These are phyloP conservation scores for Macquaria ambigua DNA, from an alignment of 2,113 vertebrate species.

Conservation along the genomic window DNA sequence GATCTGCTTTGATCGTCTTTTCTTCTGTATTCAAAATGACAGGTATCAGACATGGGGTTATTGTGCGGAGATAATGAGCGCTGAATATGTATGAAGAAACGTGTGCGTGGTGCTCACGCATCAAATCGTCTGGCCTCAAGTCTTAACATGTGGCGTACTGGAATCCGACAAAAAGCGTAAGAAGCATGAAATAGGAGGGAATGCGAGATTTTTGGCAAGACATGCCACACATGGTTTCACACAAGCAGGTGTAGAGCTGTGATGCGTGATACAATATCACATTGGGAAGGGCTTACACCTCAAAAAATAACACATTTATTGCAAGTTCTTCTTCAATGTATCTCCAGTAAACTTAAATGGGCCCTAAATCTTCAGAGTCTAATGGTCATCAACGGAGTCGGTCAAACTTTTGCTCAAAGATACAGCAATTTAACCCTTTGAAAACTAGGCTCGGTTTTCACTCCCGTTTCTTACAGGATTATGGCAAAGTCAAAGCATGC, in stretches of 20 bases:
- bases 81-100: conserved; percentile 72
- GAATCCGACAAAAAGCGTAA: conserved; percentile 5
- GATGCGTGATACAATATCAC: conserved; percentile 33
- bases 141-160: conserved; percentile 31
- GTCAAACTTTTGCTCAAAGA: not conserved
- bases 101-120: not conserved
- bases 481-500: not conserved
- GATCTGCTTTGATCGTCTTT: conserved; percentile 66
- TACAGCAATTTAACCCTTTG: not conserved
- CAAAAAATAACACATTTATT: conserved; percentile 20
- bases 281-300: conserved; percentile 28
- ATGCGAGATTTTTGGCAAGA: conserved; percentile 24
- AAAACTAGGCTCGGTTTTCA: not conserved
- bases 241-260: conserved; percentile 37
- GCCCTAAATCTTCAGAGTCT: not conserved
- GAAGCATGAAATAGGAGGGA: conserved; percentile 25
- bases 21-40: conserved; percentile 44
- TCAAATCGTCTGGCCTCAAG: conserved; percentile 37
- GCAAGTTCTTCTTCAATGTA: not conserved
- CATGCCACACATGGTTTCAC: conserved; percentile 37
- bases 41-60: conserved; percentile 64
- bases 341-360: not conserved
- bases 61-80: conserved; percentile 51
- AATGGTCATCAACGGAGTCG: not conserved
- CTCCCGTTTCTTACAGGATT: not conserved